Conservation (phyloP, 1,140 invertebrate genomes). For the Triops cancriformis region DNA sequence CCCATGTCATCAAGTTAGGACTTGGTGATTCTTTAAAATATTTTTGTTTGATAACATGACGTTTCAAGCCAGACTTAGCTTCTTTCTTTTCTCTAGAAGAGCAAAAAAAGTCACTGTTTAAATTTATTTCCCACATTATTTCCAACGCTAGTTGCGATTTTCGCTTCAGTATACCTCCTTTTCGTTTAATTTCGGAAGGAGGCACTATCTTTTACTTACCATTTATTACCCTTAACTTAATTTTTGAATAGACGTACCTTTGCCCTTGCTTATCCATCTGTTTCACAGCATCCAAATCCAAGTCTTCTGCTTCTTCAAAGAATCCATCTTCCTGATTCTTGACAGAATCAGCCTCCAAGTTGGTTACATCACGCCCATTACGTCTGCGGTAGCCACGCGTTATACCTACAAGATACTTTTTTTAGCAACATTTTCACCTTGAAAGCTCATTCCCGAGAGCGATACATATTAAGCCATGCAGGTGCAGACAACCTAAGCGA, state of each 20-base stretch:
- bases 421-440: not conserved
- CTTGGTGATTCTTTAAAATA: constrained; percentile 57
- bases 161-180: no score
- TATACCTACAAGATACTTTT: not conserved
- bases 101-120: not conserved
- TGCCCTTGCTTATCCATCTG: not conserved
- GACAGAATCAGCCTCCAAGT: not conserved
- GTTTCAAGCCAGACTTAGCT: constrained; percentile 43
- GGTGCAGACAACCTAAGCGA: not conserved
- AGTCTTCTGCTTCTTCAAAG: not conserved
- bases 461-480: not conserved
- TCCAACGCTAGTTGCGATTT: not conserved
- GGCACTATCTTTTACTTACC: no score
- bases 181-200: no score
- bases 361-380: not conserved
- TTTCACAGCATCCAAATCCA: not conserved
- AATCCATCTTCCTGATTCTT: not conserved
- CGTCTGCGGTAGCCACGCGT: not conserved
- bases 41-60: constrained; percentile 57
- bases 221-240: no score
- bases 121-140: not conserved
- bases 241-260: not conserved
- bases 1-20: constrained; percentile 67
- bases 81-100: constrained; percentile 30
- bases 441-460: not conserved